A percentile compares a stretch with the other conserved stretches of the same genome.
Conservation (phyloP, 2,113 vertebrate genomes). For the Myotis lucifugus region DNA sequence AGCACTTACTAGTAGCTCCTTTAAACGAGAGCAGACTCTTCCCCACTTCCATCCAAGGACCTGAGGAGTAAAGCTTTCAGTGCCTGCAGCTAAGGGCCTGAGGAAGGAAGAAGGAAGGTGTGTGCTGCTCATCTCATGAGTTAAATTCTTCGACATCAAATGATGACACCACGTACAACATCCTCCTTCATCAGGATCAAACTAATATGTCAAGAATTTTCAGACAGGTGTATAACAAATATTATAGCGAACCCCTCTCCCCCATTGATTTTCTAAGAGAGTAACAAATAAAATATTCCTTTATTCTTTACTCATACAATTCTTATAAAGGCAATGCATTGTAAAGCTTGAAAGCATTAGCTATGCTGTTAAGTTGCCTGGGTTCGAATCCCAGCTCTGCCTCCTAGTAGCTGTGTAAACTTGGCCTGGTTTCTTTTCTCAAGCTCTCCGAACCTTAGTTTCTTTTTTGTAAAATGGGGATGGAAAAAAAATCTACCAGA, state of each 20-base stretch:
- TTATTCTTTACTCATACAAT: slow-evolving; percentile 12
- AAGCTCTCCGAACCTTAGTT: neutral
- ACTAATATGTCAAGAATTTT: neutral
- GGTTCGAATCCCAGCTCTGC: neutral
- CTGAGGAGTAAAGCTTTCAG: neutral
- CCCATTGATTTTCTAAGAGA: neutral
- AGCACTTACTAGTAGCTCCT: neutral
- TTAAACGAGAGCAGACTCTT: neutral
- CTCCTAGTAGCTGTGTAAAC: neutral
- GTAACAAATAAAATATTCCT: neutral
- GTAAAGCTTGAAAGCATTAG: slow-evolving; percentile 1
- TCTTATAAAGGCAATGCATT: neutral
- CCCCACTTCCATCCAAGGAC: neutral
- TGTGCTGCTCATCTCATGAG: neutral
- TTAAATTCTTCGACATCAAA: slow-evolving; percentile 2
- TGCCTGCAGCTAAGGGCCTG: neutral
- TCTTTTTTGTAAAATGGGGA: neutral
- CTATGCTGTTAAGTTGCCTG: neutral
- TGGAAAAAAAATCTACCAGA: neutral
- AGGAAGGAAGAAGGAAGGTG: neutral
- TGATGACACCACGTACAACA: neutral
- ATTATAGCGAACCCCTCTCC: neutral
- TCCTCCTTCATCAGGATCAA: neutral
- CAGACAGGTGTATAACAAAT: neutral
- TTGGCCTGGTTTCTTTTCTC: neutral